phyloP scores from a whole-genome alignment of 2,113 vertebrate genomes.

The Scortum barcoo region DNA sequence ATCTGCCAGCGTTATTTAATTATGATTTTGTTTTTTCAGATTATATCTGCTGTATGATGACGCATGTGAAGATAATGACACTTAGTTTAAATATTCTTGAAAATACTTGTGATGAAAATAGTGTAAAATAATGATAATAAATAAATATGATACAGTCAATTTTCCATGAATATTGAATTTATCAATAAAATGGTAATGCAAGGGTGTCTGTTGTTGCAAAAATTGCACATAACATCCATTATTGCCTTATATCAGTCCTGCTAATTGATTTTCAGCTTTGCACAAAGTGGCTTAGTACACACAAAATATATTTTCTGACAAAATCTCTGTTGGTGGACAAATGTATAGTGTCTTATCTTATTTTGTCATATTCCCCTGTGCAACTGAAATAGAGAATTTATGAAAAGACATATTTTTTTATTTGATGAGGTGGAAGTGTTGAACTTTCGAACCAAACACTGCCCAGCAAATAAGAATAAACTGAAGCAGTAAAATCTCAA shows the following conservation, averaged over 20 bases:
- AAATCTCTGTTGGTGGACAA: background rate
- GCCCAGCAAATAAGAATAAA: background rate
- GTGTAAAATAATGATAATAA: background rate
- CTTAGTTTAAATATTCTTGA: background rate
- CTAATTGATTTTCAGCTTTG: background rate
- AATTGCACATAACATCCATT: background rate
- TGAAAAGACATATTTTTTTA: background rate
- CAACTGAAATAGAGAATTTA: background rate
- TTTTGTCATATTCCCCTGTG: background rate
- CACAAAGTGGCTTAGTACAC: background rate
- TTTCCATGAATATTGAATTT: background rate
- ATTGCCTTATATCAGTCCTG: background rate
- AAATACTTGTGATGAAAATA: background rate
- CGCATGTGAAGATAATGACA: background rate
- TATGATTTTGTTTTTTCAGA: background rate
- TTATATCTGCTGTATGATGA: background rate
- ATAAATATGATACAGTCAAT: background rate
- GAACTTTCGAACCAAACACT: background rate
- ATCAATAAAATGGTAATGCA: background rate
- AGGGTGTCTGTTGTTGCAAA: background rate
- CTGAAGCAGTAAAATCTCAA: constrained; percentile 17
- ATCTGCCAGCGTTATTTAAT: background rate
- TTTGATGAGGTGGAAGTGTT: background rate
- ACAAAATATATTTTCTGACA: background rate
- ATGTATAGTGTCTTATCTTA: background rate